phyloP scores from a whole-genome alignment of 30 jellyfish, hydroid and myxozoan genomes.

The Nemopilema nomurai region DNA sequence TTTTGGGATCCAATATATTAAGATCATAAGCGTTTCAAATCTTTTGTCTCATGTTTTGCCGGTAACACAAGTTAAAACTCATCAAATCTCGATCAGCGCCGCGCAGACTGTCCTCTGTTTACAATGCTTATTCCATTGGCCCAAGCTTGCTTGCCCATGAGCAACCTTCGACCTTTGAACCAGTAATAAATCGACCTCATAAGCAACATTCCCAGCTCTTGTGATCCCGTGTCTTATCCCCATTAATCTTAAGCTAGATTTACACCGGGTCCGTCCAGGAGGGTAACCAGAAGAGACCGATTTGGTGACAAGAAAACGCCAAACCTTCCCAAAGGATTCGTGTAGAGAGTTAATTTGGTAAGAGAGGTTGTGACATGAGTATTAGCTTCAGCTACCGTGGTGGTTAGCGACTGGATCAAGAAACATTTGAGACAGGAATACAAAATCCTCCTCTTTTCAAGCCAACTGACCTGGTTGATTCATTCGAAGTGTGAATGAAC shows the following conservation, averaged over 20 bases:
- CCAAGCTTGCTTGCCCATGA: constrained; percentile 33
- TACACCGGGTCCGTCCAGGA: constrained; percentile 17
- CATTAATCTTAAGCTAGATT: constrained; percentile 37
- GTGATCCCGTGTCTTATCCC: constrained; percentile 30
- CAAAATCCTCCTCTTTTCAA: not conserved
- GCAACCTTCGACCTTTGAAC: constrained; percentile 50
- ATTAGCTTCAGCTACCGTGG: not conserved
- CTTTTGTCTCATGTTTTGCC: constrained; percentile 62
- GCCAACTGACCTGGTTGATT: not conserved
- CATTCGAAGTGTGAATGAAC: not conserved
- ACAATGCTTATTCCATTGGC: constrained; percentile 32
- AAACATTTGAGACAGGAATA: not conserved
- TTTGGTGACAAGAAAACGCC: not conserved
- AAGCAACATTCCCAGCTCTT: constrained; percentile 33
- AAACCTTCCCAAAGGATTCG: not conserved
- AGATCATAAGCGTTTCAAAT: constrained; percentile 68
- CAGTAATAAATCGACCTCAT: constrained; percentile 38
- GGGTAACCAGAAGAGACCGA: constrained; percentile 1
- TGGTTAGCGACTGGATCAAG: not conserved
- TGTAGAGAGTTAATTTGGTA: not conserved
- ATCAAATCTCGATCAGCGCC: constrained; percentile 71
- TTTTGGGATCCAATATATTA: constrained; percentile 54
- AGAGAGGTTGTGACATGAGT: not conserved
- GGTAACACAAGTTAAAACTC: constrained; percentile 61
- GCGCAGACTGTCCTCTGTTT: constrained; percentile 65